phyloP scores from a whole-genome alignment of 2,113 vertebrate species.

The Triplophysa tibetana region DNA sequence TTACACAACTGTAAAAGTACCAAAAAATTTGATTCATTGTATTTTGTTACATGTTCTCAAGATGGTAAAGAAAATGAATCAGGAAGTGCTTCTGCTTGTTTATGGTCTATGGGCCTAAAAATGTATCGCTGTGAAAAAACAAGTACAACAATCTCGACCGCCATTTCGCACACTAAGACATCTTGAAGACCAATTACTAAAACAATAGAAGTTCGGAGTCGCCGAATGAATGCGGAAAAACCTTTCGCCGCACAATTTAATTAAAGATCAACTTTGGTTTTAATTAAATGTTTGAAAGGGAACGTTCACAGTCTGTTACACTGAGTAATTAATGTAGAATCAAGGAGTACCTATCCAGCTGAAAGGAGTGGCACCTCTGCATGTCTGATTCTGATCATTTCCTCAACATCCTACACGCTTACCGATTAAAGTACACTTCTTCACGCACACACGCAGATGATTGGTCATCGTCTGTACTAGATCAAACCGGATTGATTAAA shows the following conservation, averaged over 20 bases:
- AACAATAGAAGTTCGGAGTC: slow-evolving; percentile 55
- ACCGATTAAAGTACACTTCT: slow-evolving; percentile 17
- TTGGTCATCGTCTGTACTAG: not conserved
- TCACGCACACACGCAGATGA: slow-evolving; percentile 4
- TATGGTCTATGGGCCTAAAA: not conserved
- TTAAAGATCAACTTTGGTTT: slow-evolving; percentile 66
- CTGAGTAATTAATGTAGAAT: slow-evolving; percentile 65
- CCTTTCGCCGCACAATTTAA: slow-evolving; percentile 58
- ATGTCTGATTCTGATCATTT: slow-evolving; percentile 46
- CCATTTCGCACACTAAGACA: slow-evolving; percentile 41
- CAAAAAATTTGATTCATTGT: not conserved
- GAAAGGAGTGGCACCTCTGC: slow-evolving; percentile 42
- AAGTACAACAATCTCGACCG: slow-evolving; percentile 16
- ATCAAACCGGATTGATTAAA: slow-evolving; percentile 22
- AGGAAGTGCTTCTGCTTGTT: too few relatives aligned
- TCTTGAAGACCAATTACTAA: slow-evolving; percentile 59
- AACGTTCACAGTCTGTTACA: slow-evolving; percentile 63
- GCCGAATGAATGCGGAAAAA: slow-evolving; percentile 50
- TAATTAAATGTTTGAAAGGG: slow-evolving; percentile 59
- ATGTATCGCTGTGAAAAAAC: not conserved
- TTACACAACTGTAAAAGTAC: not conserved
- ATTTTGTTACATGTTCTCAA: too few relatives aligned
- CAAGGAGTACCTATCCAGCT: slow-evolving; percentile 51
- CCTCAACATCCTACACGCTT: slow-evolving; percentile 27
- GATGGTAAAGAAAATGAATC: too few relatives aligned